A percentile compares a stretch with the other conserved stretches of the same genome.
Evolutionary conservation across 2,888 invertebrate species (phyloP).

Genomic region (Sussaba pulchella): DNA sequence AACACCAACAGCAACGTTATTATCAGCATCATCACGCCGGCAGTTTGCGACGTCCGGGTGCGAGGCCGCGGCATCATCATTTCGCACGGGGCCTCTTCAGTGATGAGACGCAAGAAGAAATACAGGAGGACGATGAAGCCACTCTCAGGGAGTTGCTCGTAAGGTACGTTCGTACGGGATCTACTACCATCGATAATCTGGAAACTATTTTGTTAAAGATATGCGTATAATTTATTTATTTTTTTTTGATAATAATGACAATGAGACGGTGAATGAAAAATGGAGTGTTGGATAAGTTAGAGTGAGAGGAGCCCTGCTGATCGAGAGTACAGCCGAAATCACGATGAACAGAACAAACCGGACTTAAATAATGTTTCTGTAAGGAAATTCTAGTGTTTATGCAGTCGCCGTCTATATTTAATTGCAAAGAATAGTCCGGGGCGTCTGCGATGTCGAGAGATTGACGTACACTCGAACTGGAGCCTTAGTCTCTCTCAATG

Average conservation of each 20-base stretch:
- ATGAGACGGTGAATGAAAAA: no score
- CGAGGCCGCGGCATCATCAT: conserved; percentile 83
- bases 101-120: conserved; percentile 93
- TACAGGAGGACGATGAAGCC: conserved; percentile 92
- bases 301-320: background rate
- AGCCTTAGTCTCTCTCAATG: conserved; percentile 12
- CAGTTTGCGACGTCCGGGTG: conserved; percentile 84
- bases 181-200: background rate
- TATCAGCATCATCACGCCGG: conserved; percentile 75
- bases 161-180: conserved; percentile 88
- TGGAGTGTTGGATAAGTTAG: no score
- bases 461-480: conserved; percentile 10
- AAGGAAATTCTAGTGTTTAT: background rate
- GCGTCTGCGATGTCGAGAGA: conserved; percentile 16
- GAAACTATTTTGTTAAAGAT: no score
- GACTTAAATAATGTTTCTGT: background rate
- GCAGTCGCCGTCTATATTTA: no score
- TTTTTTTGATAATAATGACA: no score
- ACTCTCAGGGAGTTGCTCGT: conserved; percentile 97
- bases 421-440: no score
- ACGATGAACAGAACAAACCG: conserved; percentile 17
- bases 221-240: no score
- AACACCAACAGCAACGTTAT: conserved; percentile 73
- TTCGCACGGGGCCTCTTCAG: conserved; percentile 88
- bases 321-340: conserved; percentile 16